Percentiles rank a stretch among this genome's conserved stretches.
Conservation (phyloP, 2,113 vertebrate species). For the Charadrius vociferus region DNA sequence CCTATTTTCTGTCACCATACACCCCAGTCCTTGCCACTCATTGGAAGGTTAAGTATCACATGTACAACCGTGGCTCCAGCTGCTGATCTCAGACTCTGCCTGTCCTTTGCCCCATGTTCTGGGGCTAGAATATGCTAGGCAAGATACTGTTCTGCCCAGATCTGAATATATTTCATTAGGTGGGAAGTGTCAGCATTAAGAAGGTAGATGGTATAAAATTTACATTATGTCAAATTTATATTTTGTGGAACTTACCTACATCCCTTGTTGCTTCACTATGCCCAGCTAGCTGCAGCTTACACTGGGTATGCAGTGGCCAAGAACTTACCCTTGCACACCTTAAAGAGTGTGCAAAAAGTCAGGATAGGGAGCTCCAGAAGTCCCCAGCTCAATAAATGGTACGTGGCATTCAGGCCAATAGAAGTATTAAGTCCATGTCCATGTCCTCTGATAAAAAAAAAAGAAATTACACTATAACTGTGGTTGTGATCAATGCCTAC, state of each 20-base stretch:
- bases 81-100: background rate
- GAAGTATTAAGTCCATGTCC: background rate
- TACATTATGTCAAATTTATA: background rate
- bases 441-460: background rate
- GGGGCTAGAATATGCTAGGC: background rate
- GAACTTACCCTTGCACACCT: background rate
- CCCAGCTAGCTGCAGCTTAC: background rate
- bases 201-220: background rate
- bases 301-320: background rate
- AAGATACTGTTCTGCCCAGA: background rate
- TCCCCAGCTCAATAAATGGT: background rate
- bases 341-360: background rate
- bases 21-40: slow-evolving; percentile 39
- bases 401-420: background rate
- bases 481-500: background rate
- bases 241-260: background rate
- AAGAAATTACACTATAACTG: background rate
- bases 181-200: background rate
- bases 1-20: slow-evolving; percentile 44
- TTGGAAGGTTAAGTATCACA: slow-evolving; percentile 3
- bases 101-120: background rate
- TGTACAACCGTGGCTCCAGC: background rate
- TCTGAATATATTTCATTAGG: background rate
- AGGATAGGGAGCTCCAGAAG: background rate
- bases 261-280: background rate